Evolutionary conservation across 2,888 invertebrate genomes (phyloP).

Genomic region (Troides helena): DNA sequence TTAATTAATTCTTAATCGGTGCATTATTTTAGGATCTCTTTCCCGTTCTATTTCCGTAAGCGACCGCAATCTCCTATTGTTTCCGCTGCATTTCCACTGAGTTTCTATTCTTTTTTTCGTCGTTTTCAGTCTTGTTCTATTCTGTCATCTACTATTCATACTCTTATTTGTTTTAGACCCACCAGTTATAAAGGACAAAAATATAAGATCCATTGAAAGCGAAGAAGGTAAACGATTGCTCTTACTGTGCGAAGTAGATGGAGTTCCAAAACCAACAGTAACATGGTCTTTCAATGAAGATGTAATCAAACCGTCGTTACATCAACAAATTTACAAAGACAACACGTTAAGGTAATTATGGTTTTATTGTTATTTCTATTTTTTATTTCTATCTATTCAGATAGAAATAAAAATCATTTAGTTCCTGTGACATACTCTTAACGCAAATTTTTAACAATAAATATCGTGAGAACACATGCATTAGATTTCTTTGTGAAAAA

Average conservation of each 20-base stretch:
- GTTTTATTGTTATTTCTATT: background rate
- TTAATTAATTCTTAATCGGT: no score
- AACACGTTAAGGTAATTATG: constrained; percentile 44
- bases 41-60: no score
- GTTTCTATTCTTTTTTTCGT: background rate
- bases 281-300: constrained; percentile 40
- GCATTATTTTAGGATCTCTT: no score
- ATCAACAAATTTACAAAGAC: constrained; percentile 37
- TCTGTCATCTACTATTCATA: background rate
- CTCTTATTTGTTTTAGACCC: constrained; percentile 38
- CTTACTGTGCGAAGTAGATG: constrained; percentile 43
- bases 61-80: no score
- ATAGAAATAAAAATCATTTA: no score
- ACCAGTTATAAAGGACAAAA: constrained; percentile 39
- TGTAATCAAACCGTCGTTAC: constrained; percentile 13
- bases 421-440: no score
- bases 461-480: background rate
- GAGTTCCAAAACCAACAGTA: constrained; percentile 45
- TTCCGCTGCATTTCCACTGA: no score
- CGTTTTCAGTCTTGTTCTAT: no score
- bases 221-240: constrained; percentile 38
- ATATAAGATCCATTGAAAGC: constrained; percentile 17
- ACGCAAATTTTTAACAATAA: no score
- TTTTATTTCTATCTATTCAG: background rate
- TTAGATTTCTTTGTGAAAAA: background rate